Percentiles rank a stretch among this genome's conserved stretches.
These are phyloP conservation scores for Poeciliopsis gracilis DNA, from an alignment of 2,797 vertebrate species.

Conservation along the genomic window DNA sequence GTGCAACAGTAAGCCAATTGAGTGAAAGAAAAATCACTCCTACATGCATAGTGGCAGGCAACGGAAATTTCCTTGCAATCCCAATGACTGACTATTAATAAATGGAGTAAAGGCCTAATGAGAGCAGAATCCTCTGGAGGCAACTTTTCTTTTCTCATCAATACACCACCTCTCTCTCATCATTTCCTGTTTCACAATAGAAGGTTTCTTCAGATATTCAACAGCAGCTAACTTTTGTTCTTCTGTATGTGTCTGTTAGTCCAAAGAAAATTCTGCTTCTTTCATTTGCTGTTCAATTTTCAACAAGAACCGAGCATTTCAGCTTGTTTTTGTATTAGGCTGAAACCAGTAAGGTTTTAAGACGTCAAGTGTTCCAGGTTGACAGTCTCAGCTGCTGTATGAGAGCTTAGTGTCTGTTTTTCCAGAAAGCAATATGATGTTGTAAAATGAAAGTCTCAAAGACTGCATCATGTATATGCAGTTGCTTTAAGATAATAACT, in stretches of 20 bases:
- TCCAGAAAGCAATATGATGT: neutral
- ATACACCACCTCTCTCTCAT: conserved; percentile 23
- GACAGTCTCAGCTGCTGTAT: neutral
- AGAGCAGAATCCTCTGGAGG: conserved; percentile 73
- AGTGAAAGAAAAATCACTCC: conserved; percentile 75
- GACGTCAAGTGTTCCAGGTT: neutral
- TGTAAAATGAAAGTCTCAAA: neutral
- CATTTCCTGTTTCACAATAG: conserved; percentile 41
- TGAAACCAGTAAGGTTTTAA: neutral
- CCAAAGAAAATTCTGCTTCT: neutral
- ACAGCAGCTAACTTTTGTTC: conserved; percentile 2
- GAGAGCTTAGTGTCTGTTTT: neutral
- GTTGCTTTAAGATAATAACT: neutral
- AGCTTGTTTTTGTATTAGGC: neutral
- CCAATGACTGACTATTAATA: conserved; percentile 81
- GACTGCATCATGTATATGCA: neutral
- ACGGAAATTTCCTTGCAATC: conserved; percentile 73
- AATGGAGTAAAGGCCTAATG: conserved; percentile 78
- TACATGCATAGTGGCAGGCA: conserved; percentile 76
- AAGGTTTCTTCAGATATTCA: conserved; percentile 44
- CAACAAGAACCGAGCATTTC: neutral
- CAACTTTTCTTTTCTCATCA: conserved; percentile 61
- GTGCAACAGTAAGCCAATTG: conserved; percentile 71
- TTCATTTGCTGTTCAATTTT: neutral
- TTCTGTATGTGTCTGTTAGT: conserved; percentile 12